Evolutionary conservation across 2,888 invertebrate species (phyloP), one percentile per base, ranked within the genome.

Genomic region (Cheilosia urbana): DNA sequence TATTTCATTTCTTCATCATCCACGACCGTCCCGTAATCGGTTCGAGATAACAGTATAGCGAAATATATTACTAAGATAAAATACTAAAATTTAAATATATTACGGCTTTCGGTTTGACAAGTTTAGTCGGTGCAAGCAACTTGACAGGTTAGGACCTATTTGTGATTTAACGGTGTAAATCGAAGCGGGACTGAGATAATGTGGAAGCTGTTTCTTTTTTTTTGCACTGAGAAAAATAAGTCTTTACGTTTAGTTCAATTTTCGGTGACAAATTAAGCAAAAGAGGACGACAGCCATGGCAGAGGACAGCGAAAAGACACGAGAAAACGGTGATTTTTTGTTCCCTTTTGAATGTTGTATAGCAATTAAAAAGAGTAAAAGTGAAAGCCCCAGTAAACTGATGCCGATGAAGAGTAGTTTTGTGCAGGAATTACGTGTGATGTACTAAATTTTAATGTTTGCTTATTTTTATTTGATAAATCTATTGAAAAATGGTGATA

Each of bases 41-140:
- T 47, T 47, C 11, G 21, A 71, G 84, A 84, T 84, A 84, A 80
- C 71, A 57, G 60, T 24, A 17, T 2, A 47, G 6, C 6, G 4
- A 21, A 21, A 51, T 57, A 51, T 37, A 40, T 37, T 15, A 19
- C n/a, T n/a, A n/a, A n/a, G n/a, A n/a, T n/a, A n/a, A n/a, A n/a
- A n/a, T n/a, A n/a, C n/a, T n/a, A n/a, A n/a, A n/a, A n/a, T n/a
- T n/a, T n/a, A n/a, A n/a, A n/a, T n/a, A n/a, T n/a, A n/a, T n/a
- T n/a, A 11, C 17, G n/a, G n/a, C n/a, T n/a, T n/a, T n/a, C 30
- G 15, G 40, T n/a, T 57, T 21, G 3, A 45, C 30, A n/a, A 66
- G 60, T 75, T 84, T 75, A 84, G 80, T 84, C 66, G 27, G 75
- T 80, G 55, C 60, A 66, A 62, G 55, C 51, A 55, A 60, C 55